Evolutionary conservation across 1,140 invertebrate species (phyloP).

Genomic region (Drosophila ogumai): DNA sequence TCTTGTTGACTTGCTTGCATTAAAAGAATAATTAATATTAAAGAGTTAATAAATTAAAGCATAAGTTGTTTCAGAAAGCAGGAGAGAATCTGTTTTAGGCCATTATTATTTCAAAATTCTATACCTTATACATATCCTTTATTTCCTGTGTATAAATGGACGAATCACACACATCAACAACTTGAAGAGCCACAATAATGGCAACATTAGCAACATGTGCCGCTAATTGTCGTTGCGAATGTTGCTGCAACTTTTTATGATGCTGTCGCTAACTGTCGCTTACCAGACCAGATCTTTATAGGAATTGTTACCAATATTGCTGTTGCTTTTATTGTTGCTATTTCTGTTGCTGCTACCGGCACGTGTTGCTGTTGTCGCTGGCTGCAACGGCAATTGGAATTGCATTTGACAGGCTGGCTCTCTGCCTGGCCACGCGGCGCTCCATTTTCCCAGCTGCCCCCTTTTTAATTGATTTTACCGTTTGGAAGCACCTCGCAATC

Average conservation of each 20-base stretch:
- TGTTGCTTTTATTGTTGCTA: constrained; percentile 20
- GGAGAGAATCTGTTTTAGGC: no score
- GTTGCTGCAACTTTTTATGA: constrained; percentile 61
- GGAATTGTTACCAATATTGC: constrained; percentile 32
- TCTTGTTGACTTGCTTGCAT: not conserved
- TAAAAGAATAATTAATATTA: not conserved
- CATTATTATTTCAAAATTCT: no score
- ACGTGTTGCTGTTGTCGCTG: constrained; percentile 21
- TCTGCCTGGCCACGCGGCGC: constrained; percentile 18
- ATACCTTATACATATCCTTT: not conserved
- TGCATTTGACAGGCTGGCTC: constrained; percentile 51
- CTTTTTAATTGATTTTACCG: constrained; percentile 73
- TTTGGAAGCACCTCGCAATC: constrained; percentile 61
- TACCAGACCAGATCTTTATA: constrained; percentile 39
- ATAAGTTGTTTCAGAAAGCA: not conserved
- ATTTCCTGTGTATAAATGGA: not conserved
- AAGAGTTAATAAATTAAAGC: not conserved
- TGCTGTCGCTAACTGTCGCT: constrained; percentile 39
- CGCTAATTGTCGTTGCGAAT: constrained; percentile 62
- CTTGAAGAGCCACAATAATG: constrained; percentile 35
- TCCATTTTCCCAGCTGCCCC: constrained; percentile 40
- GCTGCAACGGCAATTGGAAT: constrained; percentile 22
- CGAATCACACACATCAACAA: not conserved
- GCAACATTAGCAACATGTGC: constrained; percentile 67
- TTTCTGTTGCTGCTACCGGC: constrained; percentile 5